A percentile compares a stretch with the other conserved stretches of the same genome.
Evolutionary conservation across 2,888 invertebrate species (phyloP).

Genomic region (Drosophila testacea): DNA sequence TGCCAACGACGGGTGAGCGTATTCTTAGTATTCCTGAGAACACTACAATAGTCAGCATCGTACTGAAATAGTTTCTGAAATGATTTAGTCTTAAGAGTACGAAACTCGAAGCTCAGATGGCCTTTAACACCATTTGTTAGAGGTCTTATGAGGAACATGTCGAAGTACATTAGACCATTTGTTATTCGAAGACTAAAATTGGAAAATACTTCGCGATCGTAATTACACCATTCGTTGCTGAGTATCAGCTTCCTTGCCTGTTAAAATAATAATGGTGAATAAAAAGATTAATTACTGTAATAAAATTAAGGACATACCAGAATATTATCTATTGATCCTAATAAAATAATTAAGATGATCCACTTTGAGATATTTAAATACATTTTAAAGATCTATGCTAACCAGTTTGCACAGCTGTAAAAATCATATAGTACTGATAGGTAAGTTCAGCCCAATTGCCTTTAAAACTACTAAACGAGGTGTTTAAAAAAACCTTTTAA

Average conservation of each 20-base stretch:
- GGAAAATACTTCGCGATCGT: not conserved
- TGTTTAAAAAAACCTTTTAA: not conserved
- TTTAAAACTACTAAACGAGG: not conserved
- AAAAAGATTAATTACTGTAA: not conserved
- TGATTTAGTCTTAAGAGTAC: not conserved
- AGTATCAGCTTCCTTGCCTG: conserved; percentile 7
- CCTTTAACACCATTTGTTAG: conserved; percentile 2
- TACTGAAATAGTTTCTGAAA: conserved; percentile 4
- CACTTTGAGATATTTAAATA: not conserved
- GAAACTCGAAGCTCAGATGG: conserved; percentile 9
- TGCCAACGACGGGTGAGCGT: conserved; percentile 10
- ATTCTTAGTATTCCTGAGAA: not conserved
- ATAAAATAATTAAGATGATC: not conserved
- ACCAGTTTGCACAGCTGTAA: not conserved
- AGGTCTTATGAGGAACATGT: not conserved
- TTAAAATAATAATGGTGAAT: not conserved
- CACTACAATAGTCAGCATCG: conserved; percentile 16
- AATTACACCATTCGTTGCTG: not conserved
- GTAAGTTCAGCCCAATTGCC: not conserved
- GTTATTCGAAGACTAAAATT: conserved; percentile 8
- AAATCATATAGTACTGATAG: not conserved
- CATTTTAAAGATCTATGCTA: not conserved
- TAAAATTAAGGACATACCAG: not conserved
- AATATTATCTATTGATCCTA: not conserved
- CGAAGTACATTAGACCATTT: conserved; percentile 5